phyloP scores from a whole-genome alignment of 2,113 vertebrate genomes.

The Pterocles gutturalis region DNA sequence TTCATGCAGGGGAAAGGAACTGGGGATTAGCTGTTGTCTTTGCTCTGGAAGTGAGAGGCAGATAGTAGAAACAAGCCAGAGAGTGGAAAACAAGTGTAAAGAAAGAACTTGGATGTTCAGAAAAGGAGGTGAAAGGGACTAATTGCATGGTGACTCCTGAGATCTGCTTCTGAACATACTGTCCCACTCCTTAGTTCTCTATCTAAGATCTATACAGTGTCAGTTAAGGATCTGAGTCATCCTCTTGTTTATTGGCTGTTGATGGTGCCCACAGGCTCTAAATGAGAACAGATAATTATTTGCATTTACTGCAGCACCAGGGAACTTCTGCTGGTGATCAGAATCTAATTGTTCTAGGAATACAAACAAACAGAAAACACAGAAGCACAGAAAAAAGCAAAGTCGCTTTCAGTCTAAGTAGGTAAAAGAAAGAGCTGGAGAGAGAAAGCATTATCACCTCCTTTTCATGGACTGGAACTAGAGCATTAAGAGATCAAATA shows the following conservation, averaged over 20 bases:
- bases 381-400: neutral
- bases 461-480: neutral
- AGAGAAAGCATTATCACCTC: slow-evolving; percentile 38
- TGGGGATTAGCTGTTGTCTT: neutral
- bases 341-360: slow-evolving; percentile 11
- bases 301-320: neutral
- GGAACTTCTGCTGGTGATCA: neutral
- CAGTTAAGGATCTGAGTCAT: slow-evolving; percentile 9
- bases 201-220: neutral
- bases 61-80: neutral
- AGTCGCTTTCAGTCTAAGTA: neutral
- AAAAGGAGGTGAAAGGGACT: neutral
- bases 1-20: neutral
- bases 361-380: slow-evolving; percentile 22
- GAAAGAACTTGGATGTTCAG: neutral
- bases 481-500: slow-evolving; percentile 57
- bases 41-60: neutral
- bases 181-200: neutral
- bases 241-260: slow-evolving; percentile 11
- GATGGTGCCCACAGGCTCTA: neutral
- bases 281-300: slow-evolving; percentile 29
- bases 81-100: neutral
- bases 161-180: neutral
- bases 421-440: neutral
- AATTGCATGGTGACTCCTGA: neutral